Base-by-base conservation (phyloP, 1,140 invertebrate genomes). In the Temnothorax longispinosus region DNA sequence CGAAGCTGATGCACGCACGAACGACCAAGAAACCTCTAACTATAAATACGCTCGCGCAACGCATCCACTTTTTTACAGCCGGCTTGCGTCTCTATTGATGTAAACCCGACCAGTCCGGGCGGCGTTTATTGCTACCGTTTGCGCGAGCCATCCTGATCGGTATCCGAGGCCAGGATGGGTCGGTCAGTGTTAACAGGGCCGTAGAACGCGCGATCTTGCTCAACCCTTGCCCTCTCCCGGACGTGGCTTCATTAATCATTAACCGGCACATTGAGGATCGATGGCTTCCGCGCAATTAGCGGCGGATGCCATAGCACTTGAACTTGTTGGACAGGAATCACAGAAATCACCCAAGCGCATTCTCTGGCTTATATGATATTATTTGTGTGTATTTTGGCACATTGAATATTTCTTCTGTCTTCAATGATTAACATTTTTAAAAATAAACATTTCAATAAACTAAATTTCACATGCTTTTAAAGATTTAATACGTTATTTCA, bases 201-300 rank as follows among this genome's bases (percentile, higher is more conserved):
- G 80, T 75, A 74, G 80, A 84, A 52, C 80, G 80, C 41, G 72
- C 60, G 69, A 84, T 85, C 47, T 60, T 85, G 82, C 2, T 85
- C 75, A 78, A 85, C 74, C 82, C 82, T 85, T 85, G 82, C 74
- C 21, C 82, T 78, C 47, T 64, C 38, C 44, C 56, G 80, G 54
- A 74, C 60, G 21, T 78, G 38, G 58, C 82, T 65, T 85, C 82
- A 78, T 85, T 85, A 85, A 85, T 85, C 82, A 85, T 85, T 85
- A 85, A 85, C 71, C 58, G 72, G 38, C 32, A 38, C 50, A 85
- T 78, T 21, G 74, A 58, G 44, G 72, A 77, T 76, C 82, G 58
- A 78, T 78, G 74, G 50, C 44, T 85, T 85, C 82, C 82, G 75
- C 62, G 82, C 82, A 85, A 85, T 85, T 85, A 77, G 74, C 74